Conservation (phyloP, 2,888 invertebrate genomes). For the Carcina quercana region DNA sequence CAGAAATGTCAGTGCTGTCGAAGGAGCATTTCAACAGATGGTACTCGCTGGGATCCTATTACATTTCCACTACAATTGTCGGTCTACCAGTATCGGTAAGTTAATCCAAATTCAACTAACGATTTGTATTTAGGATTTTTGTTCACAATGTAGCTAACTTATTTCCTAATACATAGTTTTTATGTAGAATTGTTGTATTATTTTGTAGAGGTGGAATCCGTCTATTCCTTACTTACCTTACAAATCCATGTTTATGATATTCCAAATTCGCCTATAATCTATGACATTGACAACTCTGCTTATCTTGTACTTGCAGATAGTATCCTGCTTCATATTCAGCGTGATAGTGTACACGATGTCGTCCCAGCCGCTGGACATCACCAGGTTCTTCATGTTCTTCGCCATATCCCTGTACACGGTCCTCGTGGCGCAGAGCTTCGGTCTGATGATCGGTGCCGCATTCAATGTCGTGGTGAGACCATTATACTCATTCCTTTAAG, state of each 20-base stretch:
- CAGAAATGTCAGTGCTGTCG: conserved; percentile 85
- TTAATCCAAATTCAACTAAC: too few relatives aligned
- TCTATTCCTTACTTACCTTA: too few relatives aligned
- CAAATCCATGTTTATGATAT: too few relatives aligned
- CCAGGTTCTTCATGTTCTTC: conserved; percentile 90
- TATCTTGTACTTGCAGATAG: conserved; percentile 75
- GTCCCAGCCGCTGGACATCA: conserved; percentile 86
- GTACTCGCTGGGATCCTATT: conserved; percentile 90
- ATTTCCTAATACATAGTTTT: too few relatives aligned
- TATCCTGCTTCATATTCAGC: conserved; percentile 82
- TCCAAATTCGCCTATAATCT: too few relatives aligned
- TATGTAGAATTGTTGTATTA: too few relatives aligned
- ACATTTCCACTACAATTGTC: conserved; percentile 82
- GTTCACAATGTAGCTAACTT: too few relatives aligned
- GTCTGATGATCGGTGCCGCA: conserved; percentile 92
- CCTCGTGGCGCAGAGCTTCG: conserved; percentile 94
- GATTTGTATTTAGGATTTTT: too few relatives aligned
- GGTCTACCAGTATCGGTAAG: conserved; percentile 87
- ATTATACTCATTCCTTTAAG: too few relatives aligned
- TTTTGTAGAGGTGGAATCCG: too few relatives aligned
- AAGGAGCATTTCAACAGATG: conserved; percentile 93
- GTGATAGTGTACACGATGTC: conserved; percentile 91
- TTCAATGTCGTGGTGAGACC: conserved; percentile 89
- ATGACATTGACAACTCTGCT: too few relatives aligned
- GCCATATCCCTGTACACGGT: conserved; percentile 86